Percentiles rank a stretch among this genome's conserved stretches.
These are phyloP conservation scores for Aspidiotus destructor DNA, from an alignment of 2,888 invertebrate species.

Conservation along the genomic window DNA sequence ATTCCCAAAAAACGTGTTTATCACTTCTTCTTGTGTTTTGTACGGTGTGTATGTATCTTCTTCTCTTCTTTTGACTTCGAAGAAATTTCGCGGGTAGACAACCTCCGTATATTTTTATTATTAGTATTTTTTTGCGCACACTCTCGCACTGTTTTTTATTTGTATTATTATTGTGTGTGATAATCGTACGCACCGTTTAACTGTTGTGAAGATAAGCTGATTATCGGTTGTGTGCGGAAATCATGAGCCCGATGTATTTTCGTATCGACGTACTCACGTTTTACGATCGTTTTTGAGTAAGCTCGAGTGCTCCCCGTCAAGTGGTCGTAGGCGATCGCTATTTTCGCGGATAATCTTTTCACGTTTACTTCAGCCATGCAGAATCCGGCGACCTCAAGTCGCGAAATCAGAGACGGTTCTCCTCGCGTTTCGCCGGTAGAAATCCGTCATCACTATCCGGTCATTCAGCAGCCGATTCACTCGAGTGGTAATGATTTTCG, in stretches of 20 bases:
- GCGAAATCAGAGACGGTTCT: background rate
- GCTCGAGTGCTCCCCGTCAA: background rate
- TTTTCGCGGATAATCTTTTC: background rate
- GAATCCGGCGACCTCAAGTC: background rate
- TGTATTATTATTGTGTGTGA: too few species aligned
- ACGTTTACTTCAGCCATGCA: background rate
- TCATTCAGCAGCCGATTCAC: conserved; percentile 26
- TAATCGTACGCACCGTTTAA: too few species aligned
- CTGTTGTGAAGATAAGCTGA: too few species aligned
- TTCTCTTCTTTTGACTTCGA: too few species aligned
- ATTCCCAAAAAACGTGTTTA: too few species aligned
- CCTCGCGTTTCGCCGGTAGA: conserved; percentile 11
- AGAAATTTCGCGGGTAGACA: too few species aligned
- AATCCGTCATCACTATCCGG: conserved; percentile 25
- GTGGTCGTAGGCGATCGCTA: background rate
- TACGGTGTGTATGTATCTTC: too few species aligned
- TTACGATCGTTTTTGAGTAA: background rate
- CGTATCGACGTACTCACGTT: conserved; percentile 1
- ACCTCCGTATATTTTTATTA: too few species aligned
- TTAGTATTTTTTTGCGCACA: too few species aligned
- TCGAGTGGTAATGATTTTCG: conserved; percentile 22
- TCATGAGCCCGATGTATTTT: background rate
- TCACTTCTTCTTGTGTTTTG: too few species aligned
- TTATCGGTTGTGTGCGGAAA: background rate
- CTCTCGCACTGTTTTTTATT: too few species aligned